Conservation (phyloP, 2,113 vertebrate species). For the Edolisoma coerulescens region DNA sequence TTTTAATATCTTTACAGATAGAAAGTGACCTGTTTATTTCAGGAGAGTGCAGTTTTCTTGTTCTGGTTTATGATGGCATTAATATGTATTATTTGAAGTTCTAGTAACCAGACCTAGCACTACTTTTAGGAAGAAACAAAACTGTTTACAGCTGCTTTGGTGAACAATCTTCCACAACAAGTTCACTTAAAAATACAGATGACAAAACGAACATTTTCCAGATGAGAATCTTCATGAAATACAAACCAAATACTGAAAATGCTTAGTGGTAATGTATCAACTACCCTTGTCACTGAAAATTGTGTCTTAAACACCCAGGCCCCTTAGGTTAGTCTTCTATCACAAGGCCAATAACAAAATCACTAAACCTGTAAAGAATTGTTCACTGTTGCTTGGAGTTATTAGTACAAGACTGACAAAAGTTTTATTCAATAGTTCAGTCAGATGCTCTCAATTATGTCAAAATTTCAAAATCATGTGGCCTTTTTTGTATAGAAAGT, state of each 20-base stretch:
- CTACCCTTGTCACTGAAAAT: constrained; percentile 52
- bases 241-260: neutral
- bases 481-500: neutral
- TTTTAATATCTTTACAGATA: neutral
- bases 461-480: neutral
- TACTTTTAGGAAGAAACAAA: constrained; percentile 6
- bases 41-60: neutral
- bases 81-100: neutral
- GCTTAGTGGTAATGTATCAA: neutral
- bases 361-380: constrained; percentile 3
- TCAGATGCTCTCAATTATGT: neutral
- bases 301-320: constrained; percentile 21
- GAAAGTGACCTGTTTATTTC: constrained; percentile 3
- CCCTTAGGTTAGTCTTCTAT: constrained; percentile 48
- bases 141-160: neutral
- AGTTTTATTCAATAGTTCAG: neutral
- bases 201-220: neutral
- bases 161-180: neutral
- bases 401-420: neutral
- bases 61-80: neutral
- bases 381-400: neutral
- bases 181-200: neutral
- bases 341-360: constrained; percentile 45
- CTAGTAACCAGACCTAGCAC: neutral
- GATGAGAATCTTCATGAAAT: neutral